phyloP scores from a whole-genome alignment of 2,888 invertebrate species.

The Drosophila emarginata region DNA sequence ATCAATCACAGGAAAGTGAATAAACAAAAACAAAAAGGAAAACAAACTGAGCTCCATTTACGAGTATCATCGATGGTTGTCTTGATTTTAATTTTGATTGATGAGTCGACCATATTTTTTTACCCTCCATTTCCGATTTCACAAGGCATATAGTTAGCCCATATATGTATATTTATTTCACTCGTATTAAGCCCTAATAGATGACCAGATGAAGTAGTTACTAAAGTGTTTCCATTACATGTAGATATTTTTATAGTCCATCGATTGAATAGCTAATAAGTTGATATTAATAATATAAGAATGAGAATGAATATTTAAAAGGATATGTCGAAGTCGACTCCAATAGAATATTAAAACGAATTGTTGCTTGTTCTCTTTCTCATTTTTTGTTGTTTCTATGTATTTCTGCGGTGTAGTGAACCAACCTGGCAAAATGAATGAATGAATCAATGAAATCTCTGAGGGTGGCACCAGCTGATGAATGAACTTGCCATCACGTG shows the following conservation, averaged over 20 bases:
- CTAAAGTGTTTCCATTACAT: too few relatives aligned
- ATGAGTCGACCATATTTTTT: conserved; percentile 43
- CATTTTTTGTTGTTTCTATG: background rate
- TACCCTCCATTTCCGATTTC: background rate
- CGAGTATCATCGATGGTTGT: conserved; percentile 40
- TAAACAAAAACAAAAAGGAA: conserved; percentile 10
- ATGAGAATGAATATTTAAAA: too few relatives aligned
- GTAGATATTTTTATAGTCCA: too few relatives aligned
- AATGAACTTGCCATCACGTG: conserved; percentile 16
- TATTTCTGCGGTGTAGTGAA: conserved; percentile 22
- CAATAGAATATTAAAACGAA: too few relatives aligned
- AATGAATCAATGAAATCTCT: conserved; percentile 11
- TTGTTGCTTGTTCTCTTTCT: too few relatives aligned
- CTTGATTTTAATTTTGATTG: conserved; percentile 70
- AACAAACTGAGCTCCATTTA: conserved; percentile 46
- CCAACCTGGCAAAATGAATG: conserved; percentile 19
- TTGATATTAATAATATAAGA: too few relatives aligned
- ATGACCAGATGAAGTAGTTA: too few relatives aligned
- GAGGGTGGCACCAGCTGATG: conserved; percentile 4
- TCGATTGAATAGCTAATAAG: too few relatives aligned
- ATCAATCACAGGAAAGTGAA: conserved; percentile 39
- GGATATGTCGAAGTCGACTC: too few relatives aligned
- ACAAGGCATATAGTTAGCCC: background rate
- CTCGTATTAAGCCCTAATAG: too few relatives aligned
- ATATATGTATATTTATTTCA: too few relatives aligned